phyloP scores from a whole-genome alignment of 2,797 vertebrate genomes.

The Urophycis tenuis region DNA sequence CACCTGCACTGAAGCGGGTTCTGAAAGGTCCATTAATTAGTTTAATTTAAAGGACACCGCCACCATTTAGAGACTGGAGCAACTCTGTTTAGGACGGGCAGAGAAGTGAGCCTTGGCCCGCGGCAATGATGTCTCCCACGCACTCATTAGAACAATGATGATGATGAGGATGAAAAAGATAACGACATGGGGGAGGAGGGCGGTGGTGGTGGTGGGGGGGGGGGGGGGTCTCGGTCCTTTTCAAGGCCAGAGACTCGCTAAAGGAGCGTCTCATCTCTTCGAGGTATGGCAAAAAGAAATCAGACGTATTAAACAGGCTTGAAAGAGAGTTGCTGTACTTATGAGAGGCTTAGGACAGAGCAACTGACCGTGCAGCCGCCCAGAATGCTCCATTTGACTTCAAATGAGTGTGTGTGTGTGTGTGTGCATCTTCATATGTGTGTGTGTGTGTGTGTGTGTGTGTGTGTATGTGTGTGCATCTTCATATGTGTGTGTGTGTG shows the following conservation, averaged over 20 bases:
- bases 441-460: constrained; percentile 5
- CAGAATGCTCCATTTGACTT: neutral
- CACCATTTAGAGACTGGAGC: constrained; percentile 47
- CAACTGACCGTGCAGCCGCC: too few species aligned
- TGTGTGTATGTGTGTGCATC: neutral
- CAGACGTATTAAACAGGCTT: neutral
- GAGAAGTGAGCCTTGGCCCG: constrained; percentile 61
- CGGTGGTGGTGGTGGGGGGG: constrained; percentile 21
- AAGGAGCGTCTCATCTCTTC: constrained; percentile 39
- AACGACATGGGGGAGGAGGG: neutral
- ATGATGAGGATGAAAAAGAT: constrained; percentile 36
- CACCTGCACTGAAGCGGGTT: constrained; percentile 53
- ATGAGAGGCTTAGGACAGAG: neutral
- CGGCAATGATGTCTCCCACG: constrained; percentile 63
- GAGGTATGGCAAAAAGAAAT: constrained; percentile 31
- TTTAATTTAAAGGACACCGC: constrained; percentile 71
- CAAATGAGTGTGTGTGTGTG: constrained; percentile 44
- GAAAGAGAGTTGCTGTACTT: neutral
- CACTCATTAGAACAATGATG: constrained; percentile 66
- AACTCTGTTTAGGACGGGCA: constrained; percentile 49
- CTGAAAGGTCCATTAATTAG: constrained; percentile 73
- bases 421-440: constrained; percentile 23
- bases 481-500: neutral
- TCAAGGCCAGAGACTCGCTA: constrained; percentile 66
- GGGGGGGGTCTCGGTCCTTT: constrained; percentile 60